A percentile compares a stretch with the other conserved stretches of the same genome.
These are phyloP conservation scores for Condylura cristata DNA, from an alignment of 2,113 vertebrate species.

Conservation along the genomic window DNA sequence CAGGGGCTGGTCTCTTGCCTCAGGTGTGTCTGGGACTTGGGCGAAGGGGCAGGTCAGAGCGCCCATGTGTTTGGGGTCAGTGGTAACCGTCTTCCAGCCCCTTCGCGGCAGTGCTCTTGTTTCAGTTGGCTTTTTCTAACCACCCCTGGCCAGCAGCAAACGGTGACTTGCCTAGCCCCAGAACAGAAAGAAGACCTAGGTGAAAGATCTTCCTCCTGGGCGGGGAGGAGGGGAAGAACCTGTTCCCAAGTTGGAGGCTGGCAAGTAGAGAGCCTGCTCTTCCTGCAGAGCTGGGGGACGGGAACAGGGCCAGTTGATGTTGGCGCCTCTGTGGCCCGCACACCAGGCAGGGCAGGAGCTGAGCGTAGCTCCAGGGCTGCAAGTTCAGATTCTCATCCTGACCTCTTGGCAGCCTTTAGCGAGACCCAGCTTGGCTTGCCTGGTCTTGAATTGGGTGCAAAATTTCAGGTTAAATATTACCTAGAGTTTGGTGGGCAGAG, in stretches of 20 bases:
- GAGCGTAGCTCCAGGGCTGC: background rate
- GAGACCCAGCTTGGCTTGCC: background rate
- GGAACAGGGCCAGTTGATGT: background rate
- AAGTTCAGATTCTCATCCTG: background rate
- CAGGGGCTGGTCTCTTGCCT: background rate
- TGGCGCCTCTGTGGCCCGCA: background rate
- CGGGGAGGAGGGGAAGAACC: background rate
- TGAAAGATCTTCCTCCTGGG: conserved; percentile 51
- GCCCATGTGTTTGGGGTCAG: background rate
- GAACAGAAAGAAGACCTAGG: conserved; percentile 51
- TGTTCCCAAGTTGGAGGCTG: background rate
- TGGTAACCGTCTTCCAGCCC: background rate
- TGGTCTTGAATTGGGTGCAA: background rate
- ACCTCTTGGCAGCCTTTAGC: background rate
- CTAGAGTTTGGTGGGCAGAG: background rate
- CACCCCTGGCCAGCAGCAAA: conserved; percentile 45
- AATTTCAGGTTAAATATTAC: background rate
- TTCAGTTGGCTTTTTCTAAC: conserved; percentile 24
- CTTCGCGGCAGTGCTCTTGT: rapidly evolving
- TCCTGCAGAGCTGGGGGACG: background rate
- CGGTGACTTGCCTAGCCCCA: background rate
- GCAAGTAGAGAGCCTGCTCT: background rate
- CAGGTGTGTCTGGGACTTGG: background rate
- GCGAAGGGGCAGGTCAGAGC: background rate
- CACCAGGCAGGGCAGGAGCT: background rate